phyloP scores from a whole-genome alignment of 2,888 invertebrate genomes.

The Calephelis perditalis region DNA sequence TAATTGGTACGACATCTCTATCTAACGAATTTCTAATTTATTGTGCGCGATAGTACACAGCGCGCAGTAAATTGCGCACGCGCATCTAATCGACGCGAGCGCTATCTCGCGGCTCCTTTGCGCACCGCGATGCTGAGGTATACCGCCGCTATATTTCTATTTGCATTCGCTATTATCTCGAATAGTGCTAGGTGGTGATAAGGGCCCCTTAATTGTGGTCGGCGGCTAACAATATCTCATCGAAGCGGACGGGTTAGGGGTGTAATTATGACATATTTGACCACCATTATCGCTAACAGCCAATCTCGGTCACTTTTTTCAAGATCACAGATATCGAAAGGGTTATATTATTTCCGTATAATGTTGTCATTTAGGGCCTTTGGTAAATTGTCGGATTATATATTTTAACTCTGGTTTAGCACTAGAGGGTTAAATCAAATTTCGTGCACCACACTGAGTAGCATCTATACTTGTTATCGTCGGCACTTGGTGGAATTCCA shows the following conservation, averaged over 20 bases:
- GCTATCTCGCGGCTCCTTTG: constrained; percentile 74
- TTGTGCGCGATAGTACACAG: constrained; percentile 59
- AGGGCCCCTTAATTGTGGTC: constrained; percentile 35
- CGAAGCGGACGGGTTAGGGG: neutral
- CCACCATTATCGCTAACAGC: neutral
- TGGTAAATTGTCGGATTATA: too few species aligned
- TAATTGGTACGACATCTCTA: constrained; percentile 74
- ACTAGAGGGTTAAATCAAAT: too few species aligned
- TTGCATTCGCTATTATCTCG: constrained; percentile 43
- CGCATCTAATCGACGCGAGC: constrained; percentile 67
- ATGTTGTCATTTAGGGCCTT: too few species aligned
- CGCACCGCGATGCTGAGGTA: constrained; percentile 61
- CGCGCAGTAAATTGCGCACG: constrained; percentile 63
- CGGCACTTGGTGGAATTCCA: too few species aligned
- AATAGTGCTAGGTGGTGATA: constrained; percentile 49
- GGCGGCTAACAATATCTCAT: constrained; percentile 15
- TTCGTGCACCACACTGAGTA: too few species aligned
- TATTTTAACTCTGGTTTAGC: too few species aligned
- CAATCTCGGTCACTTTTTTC: too few species aligned
- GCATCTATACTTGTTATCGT: too few species aligned
- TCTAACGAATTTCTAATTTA: constrained; percentile 78
- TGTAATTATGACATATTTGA: constrained; percentile 2
- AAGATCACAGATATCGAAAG: too few species aligned
- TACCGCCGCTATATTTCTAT: constrained; percentile 59
- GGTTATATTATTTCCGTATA: too few species aligned